These are phyloP conservation scores for Diloba caeruleocephala DNA, from an alignment of 2,888 invertebrate species.

Conservation along the genomic window DNA sequence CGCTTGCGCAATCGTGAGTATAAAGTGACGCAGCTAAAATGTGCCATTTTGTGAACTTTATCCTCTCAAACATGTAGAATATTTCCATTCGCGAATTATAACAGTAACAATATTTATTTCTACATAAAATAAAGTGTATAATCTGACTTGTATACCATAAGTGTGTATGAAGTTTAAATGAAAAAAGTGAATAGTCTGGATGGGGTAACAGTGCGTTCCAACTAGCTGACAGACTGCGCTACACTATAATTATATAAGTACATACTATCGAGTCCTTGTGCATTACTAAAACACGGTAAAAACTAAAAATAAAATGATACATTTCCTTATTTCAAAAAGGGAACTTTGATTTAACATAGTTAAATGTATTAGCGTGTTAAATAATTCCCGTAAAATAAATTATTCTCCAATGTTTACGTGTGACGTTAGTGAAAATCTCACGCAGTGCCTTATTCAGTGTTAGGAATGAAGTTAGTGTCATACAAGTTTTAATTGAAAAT, in stretches of 20 bases:
- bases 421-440: constrained; percentile 6
- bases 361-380: neutral
- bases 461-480: constrained; percentile 32
- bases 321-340: neutral
- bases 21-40: constrained; percentile 39
- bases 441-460: constrained; percentile 45
- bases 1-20: constrained; percentile 48
- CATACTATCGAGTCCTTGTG: constrained; percentile 21
- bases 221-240: constrained; percentile 6
- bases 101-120: neutral
- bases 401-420: neutral
- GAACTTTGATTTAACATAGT: neutral
- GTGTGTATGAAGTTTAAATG: constrained; percentile 1
- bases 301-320: neutral
- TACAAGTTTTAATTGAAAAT: neutral
- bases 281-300: neutral
- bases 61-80: constrained; percentile 30
- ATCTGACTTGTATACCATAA: neutral
- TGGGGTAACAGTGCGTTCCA: constrained; percentile 1
- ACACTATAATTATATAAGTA: constrained; percentile 9
- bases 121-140: neutral
- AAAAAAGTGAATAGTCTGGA: neutral
- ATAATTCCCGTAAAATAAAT: too few species aligned
- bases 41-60: constrained; percentile 54
- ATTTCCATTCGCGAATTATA: constrained; percentile 5